These are phyloP conservation scores for Carabus problematicus DNA, from an alignment of 2,888 invertebrate genomes.

Conservation along the genomic window DNA sequence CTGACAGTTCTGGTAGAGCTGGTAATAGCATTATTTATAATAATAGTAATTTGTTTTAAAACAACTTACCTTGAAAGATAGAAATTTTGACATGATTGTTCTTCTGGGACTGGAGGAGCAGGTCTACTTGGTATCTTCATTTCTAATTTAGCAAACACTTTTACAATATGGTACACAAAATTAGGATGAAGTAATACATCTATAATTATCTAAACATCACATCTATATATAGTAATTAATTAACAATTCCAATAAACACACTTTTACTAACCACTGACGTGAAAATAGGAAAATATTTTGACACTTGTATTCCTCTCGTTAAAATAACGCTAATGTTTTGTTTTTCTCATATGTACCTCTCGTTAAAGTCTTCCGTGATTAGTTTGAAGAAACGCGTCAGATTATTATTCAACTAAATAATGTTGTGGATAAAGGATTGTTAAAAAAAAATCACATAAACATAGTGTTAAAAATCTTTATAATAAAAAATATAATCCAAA, in stretches of 20 bases:
- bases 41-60: slow-evolving; percentile 3
- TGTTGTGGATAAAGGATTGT: background rate
- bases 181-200: too few relatives aligned
- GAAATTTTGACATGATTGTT: slow-evolving; percentile 11
- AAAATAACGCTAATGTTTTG: too few relatives aligned
- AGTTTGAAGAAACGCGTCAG: background rate
- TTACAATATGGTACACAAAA: too few relatives aligned
- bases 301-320: too few relatives aligned
- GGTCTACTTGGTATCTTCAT: slow-evolving; percentile 33
- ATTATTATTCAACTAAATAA: slow-evolving; percentile 1
- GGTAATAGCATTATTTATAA: slow-evolving; percentile 8
- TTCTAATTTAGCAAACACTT: background rate
- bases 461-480: slow-evolving; percentile 30
- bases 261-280: too few relatives aligned
- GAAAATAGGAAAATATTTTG: too few relatives aligned
- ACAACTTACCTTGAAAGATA: slow-evolving; percentile 21
- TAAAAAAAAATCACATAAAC: background rate
- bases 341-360: too few relatives aligned
- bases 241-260: too few relatives aligned
- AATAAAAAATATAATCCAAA: slow-evolving; percentile 31
- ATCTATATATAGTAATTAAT: too few relatives aligned
- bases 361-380: too few relatives aligned
- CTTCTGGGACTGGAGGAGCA: slow-evolving; percentile 23
- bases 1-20: slow-evolving; percentile 28
- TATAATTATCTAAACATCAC: too few relatives aligned